A percentile compares a stretch with the other conserved stretches of the same genome.
These are phyloP conservation scores for Oxytorus armatus DNA, from an alignment of 2,888 invertebrate species.

Conservation along the genomic window DNA sequence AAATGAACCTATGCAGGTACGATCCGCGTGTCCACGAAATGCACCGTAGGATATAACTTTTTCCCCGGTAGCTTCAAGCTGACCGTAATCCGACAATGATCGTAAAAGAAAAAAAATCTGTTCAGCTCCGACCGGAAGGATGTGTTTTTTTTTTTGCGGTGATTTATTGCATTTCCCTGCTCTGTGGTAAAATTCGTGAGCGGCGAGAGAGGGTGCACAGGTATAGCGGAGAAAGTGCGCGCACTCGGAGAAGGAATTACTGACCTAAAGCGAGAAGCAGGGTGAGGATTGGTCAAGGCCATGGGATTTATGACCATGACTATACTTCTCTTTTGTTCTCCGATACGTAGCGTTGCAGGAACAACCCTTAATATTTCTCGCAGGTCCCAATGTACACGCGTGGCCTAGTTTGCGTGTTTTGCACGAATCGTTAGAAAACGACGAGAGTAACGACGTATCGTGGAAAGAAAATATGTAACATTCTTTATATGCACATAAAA, in stretches of 20 bases:
- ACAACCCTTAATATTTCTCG: slow-evolving; percentile 38
- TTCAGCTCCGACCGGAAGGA: slow-evolving; percentile 48
- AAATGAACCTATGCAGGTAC: slow-evolving; percentile 19
- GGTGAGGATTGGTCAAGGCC: slow-evolving; percentile 60
- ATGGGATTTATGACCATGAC: slow-evolving; percentile 44
- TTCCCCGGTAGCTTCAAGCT: slow-evolving; percentile 68
- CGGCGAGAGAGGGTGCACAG: neutral
- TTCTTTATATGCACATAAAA: too few relatives aligned
- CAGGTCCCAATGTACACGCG: slow-evolving; percentile 1
- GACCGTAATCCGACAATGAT: slow-evolving; percentile 69
- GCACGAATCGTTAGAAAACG: neutral
- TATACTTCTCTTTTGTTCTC: slow-evolving; percentile 40
- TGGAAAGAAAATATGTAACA: too few relatives aligned
- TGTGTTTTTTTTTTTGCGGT: slow-evolving; percentile 47
- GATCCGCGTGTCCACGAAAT: slow-evolving; percentile 44
- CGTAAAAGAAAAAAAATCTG: slow-evolving; percentile 73
- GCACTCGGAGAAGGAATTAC: slow-evolving; percentile 48
- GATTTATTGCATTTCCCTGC: slow-evolving; percentile 63
- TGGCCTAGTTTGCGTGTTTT: slow-evolving; percentile 36
- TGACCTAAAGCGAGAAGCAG: slow-evolving; percentile 65
- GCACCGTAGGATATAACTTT: slow-evolving; percentile 59
- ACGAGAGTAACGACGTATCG: too few relatives aligned
- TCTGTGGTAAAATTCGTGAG: slow-evolving; percentile 27
- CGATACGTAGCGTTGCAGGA: neutral
- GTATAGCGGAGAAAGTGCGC: slow-evolving; percentile 35